Evolutionary conservation across 2,797 vertebrate genomes (phyloP).

Genomic region (Notoglanidium macrostoma): DNA sequence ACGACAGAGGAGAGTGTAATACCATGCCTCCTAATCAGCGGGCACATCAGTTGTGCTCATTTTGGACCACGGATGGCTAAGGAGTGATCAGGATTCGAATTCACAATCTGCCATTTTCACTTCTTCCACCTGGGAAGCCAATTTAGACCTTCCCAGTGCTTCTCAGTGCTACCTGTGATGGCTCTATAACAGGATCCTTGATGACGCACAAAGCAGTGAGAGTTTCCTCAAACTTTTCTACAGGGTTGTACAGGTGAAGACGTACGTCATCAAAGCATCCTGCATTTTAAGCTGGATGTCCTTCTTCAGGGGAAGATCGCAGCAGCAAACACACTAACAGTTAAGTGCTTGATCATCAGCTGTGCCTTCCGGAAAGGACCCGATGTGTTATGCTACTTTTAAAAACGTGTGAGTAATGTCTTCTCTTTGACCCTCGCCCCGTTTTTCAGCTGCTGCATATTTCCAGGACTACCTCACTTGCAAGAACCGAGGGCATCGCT

Average conservation of each 20-base stretch:
- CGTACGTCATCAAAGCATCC: background rate
- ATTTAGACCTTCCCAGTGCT: background rate
- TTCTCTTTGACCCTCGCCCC: constrained; percentile 23
- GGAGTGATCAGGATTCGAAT: background rate
- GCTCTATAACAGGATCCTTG: background rate
- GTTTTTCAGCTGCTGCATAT: constrained; percentile 54
- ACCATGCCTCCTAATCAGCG: background rate
- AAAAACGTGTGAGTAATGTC: background rate
- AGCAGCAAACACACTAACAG: background rate
- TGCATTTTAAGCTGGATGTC: background rate
- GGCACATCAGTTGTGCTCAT: background rate
- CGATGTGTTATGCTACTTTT: background rate
- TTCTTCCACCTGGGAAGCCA: background rate
- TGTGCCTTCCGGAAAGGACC: constrained; percentile 2
- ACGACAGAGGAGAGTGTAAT: background rate
- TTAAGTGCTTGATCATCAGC: background rate
- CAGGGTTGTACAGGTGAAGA: background rate
- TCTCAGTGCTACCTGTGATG: background rate
- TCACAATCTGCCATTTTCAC: background rate
- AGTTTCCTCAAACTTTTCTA: background rate
- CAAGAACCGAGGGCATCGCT: constrained; percentile 42
- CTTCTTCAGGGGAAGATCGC: too few relatives aligned
- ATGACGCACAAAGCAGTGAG: background rate
- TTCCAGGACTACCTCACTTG: constrained; percentile 54
- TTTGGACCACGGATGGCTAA: background rate